Base-by-base conservation (phyloP, 2,113 vertebrate genomes). In the Salvelinus fontinalis region DNA sequence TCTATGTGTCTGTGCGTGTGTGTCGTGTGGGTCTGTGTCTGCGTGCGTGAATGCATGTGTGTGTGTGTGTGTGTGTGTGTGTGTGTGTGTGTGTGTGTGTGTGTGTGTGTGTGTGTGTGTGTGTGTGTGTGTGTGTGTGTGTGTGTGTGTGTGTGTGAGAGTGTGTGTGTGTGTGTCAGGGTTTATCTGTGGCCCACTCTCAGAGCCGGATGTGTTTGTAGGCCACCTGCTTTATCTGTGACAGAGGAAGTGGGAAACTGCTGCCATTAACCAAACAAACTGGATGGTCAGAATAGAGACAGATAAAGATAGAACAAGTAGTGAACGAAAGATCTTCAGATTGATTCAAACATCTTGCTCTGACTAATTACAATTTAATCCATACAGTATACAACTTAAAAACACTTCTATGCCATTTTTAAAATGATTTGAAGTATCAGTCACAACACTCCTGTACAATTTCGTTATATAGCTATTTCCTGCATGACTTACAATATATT, bases 221-320 rank as follows among this genome's bases (percentile, higher is more conserved):
- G 72, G 70, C 49, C 75, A 71, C 70, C 75, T 44, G 39, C 39
- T 44, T 44, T 44, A 12, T 44, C 39, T 44, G 39, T 44, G 39
- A 44, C 18, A 44, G 44, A 71, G 83, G 60, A 26, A 51, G 79
- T 81, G 71, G 62, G 73, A 44, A 18, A 80, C 75, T 44, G 71
- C 71, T 81, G 78, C 81, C 66, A 81, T 85, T 75, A 77, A 70
- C 29, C 34, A 84, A 87, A 79, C 78, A 4, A 26, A 70, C 27
- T 39, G 79, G 44, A 77, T 84, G 68, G 59, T 79, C 76, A 77
- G 73, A 81, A 68, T 39, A 78, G 54, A 34, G 13, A 86, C 76
- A 44, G 39, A 11, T 11, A 44, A 1, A 39, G 39, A 39, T 39
- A 39, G 39, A 39, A 39, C 39, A 39, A 39, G 39, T 16, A 51